Percentiles rank a stretch among this genome's conserved stretches.
Conservation (phyloP, 2,113 vertebrate species). For the Odocoileus virginianus region DNA sequence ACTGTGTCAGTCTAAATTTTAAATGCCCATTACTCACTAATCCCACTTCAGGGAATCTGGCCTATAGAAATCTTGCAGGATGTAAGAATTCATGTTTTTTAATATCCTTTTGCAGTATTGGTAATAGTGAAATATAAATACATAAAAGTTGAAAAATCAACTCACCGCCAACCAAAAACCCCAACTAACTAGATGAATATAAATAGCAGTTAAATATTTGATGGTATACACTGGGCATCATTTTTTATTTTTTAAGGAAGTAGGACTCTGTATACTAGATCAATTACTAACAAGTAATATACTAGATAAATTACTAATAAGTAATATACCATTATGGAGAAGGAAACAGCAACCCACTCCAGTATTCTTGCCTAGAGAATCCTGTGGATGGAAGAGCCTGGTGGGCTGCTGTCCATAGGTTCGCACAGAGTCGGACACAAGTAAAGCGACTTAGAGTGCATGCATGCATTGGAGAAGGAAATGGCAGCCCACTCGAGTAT, state of each 20-base stretch:
- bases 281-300: background rate
- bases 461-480: background rate
- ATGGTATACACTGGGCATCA: background rate
- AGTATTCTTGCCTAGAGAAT: background rate
- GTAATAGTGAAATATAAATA: background rate
- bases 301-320: background rate
- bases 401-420: background rate
- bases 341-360: background rate
- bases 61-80: background rate
- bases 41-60: background rate
- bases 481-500: background rate
- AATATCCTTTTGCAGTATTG: background rate
- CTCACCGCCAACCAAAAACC: background rate
- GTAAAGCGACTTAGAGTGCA: background rate
- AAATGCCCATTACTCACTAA: slow-evolving; percentile 28
- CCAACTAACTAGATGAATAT: background rate
- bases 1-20: background rate
- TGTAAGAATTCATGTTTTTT: slow-evolving; percentile 1
- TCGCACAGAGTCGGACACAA: background rate
- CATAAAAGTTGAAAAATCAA: background rate
- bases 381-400: background rate
- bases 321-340: background rate
- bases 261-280: background rate
- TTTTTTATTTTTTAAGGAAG: background rate
- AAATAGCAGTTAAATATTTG: slow-evolving; percentile 20